Conservation (phyloP, 2,888 invertebrate species). For the Drosophila quinaria region DNA sequence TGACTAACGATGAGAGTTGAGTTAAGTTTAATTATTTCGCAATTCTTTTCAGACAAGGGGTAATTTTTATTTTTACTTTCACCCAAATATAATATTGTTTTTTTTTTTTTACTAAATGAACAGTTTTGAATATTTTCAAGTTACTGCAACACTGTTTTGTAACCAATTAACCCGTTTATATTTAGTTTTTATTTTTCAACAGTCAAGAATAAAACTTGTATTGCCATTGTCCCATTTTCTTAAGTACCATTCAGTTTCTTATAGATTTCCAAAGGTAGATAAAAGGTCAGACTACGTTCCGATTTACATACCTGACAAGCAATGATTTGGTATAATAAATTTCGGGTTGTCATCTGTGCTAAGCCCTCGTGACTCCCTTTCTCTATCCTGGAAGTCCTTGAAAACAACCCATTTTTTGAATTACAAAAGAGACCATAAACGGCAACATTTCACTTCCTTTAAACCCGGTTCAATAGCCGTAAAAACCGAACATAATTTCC, state of each 20-base stretch:
- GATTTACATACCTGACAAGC: constrained; percentile 33
- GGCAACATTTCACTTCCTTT: constrained; percentile 63
- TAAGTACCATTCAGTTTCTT: constrained; percentile 1
- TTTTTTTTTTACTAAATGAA: too few relatives aligned
- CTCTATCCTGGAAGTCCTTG: neutral
- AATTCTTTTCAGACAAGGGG: too few relatives aligned
- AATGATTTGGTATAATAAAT: constrained; percentile 65
- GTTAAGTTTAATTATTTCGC: too few relatives aligned
- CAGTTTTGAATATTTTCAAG: too few relatives aligned
- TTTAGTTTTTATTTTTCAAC: neutral
- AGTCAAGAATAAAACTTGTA: neutral
- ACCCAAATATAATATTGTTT: too few relatives aligned
- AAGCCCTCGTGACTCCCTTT: constrained; percentile 3
- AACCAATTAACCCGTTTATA: neutral
- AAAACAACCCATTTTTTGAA: constrained; percentile 27
- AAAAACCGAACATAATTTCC: constrained; percentile 74
- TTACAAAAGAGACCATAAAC: constrained; percentile 69
- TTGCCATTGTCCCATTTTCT: neutral
- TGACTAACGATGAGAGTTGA: too few relatives aligned
- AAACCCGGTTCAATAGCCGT: constrained; percentile 56
- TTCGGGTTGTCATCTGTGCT: constrained; percentile 45
- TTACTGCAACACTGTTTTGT: neutral
- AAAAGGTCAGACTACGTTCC: constrained; percentile 5
- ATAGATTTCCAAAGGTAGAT: too few relatives aligned
- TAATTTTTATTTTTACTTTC: too few relatives aligned